Conservation (phyloP, 2,888 invertebrate species). For the Folsomia candida region DNA sequence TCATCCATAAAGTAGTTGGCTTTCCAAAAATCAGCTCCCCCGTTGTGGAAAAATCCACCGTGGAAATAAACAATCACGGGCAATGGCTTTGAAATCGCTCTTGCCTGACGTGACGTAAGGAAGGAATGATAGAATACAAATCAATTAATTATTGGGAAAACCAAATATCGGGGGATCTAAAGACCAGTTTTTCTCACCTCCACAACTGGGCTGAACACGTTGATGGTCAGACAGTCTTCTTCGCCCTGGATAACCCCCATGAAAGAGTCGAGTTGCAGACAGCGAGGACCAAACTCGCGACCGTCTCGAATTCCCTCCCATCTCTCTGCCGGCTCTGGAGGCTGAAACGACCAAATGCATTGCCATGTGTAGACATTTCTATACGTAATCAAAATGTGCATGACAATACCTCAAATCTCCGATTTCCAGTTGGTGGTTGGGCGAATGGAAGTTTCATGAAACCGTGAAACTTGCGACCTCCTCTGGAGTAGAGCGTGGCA, state of each 20-base stretch:
- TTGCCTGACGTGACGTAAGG: too few relatives aligned
- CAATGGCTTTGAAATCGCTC: not conserved
- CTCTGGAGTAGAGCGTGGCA: conserved; percentile 25
- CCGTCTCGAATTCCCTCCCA: conserved; percentile 35
- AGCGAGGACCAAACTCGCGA: conserved; percentile 21
- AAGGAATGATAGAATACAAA: too few relatives aligned
- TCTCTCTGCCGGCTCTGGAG: conserved; percentile 25
- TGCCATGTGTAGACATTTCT: too few relatives aligned
- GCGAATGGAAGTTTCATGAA: conserved; percentile 38
- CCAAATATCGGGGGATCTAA: too few relatives aligned
- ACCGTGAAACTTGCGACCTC: conserved; percentile 31
- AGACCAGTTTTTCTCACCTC: too few relatives aligned
- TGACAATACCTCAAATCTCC: conserved; percentile 34
- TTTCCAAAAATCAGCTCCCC: conserved; percentile 9
- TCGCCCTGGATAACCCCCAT: conserved; percentile 21
- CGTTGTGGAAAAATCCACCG: conserved; percentile 32
- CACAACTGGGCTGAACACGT: too few relatives aligned
- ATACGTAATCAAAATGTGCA: not conserved
- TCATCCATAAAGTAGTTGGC: conserved; percentile 36
- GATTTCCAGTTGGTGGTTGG: conserved; percentile 30
- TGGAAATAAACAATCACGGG: conserved; percentile 26
- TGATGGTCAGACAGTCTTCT: conserved; percentile 21
- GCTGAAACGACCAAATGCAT: too few relatives aligned
- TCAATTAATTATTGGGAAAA: too few relatives aligned
- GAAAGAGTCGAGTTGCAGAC: conserved; percentile 35